phyloP scores from a whole-genome alignment of 2,797 vertebrate species.

The Phalanger gymnotis region DNA sequence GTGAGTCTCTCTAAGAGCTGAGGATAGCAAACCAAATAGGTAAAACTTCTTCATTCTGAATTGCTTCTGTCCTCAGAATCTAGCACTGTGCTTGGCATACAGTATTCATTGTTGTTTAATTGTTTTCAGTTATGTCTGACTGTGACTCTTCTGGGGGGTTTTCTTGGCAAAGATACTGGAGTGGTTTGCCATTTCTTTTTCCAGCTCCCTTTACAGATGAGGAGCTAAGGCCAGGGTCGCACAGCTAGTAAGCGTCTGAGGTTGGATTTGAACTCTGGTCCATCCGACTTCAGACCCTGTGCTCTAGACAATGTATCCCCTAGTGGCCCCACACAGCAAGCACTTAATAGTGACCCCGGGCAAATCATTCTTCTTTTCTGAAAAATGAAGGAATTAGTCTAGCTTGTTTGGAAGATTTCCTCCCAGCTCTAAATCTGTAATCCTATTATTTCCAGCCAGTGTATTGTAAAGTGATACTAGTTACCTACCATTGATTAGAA shows the following conservation, averaged over 20 bases:
- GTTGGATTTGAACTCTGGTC: no score
- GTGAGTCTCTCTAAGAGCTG: not conserved
- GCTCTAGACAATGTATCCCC: not conserved
- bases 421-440: not conserved
- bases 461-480: not conserved
- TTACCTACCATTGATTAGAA: not conserved
- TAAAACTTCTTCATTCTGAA: not conserved
- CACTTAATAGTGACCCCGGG: not conserved
- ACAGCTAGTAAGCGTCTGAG: not conserved
- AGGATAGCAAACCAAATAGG: not conserved
- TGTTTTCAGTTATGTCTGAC: not conserved
- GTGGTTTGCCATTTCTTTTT: not conserved
- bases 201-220: not conserved
- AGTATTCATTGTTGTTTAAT: not conserved
- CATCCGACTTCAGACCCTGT: not conserved
- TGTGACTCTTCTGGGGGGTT: not conserved
- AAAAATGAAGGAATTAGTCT: constrained; percentile 16
- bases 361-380: not conserved
- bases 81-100: no score
- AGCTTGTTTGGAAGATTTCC: not conserved
- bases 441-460: not conserved
- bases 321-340: not conserved
- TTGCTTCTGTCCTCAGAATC: no score
- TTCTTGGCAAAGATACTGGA: not conserved
- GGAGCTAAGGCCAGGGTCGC: not conserved